A percentile compares a stretch with the other conserved stretches of the same genome.
Evolutionary conservation across 2,113 vertebrate genomes (phyloP).

Genomic region (Pica pica): DNA sequence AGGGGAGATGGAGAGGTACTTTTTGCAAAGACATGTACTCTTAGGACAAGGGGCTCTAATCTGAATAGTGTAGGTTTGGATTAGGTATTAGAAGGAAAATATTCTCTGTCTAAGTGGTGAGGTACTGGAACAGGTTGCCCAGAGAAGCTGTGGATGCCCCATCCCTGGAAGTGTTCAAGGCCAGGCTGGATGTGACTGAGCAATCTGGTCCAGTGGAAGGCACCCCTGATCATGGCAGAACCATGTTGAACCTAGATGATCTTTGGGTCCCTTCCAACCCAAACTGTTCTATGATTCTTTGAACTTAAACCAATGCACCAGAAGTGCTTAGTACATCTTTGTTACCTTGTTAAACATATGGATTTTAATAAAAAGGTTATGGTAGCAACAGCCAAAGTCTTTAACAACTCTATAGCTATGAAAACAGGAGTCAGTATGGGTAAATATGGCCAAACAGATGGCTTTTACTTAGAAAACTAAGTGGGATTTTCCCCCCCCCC

Average conservation of each 20-base stretch:
- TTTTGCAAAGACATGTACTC: not conserved
- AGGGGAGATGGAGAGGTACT: not conserved
- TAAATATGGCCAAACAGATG: not conserved
- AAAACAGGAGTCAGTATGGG: not conserved
- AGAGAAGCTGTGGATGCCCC: not conserved
- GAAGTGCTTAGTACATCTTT: not conserved
- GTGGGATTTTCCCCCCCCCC: not conserved
- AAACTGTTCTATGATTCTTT: not conserved
- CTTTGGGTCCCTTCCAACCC: not conserved
- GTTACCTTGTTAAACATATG: not conserved
- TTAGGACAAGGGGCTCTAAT: not conserved
- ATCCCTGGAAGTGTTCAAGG: not conserved
- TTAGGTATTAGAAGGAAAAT: not conserved
- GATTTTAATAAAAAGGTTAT: not conserved
- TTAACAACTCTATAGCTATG: not conserved
- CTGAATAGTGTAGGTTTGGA: not conserved
- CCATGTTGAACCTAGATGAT: not conserved
- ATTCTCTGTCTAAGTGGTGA: not conserved
- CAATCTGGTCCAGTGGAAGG: not conserved
- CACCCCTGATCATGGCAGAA: not conserved
- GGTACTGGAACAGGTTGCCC: not conserved
- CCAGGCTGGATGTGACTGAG: not conserved
- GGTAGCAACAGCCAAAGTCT: not conserved
- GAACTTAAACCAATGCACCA: not conserved
- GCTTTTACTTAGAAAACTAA: not conserved